phyloP scores from a whole-genome alignment of 2,888 invertebrate genomes.

The Cosmia pyralina region DNA sequence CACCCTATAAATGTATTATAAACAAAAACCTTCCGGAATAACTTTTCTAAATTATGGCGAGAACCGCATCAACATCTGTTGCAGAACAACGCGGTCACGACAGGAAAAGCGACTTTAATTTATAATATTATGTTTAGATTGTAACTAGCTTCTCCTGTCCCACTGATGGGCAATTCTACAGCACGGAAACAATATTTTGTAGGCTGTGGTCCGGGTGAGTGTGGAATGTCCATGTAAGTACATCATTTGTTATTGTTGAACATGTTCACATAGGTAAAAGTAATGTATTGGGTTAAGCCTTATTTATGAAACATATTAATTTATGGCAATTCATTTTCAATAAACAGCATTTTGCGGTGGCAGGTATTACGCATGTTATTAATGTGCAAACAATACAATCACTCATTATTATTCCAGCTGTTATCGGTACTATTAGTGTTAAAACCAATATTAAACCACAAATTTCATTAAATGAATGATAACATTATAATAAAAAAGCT shows the following conservation, averaged over 20 bases:
- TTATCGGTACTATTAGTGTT: conserved; percentile 3
- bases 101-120: not conserved
- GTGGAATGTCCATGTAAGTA: too few species aligned
- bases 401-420: not conserved
- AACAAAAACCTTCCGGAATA: not conserved
- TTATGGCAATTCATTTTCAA: conserved; percentile 20
- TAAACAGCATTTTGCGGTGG: conserved; percentile 18
- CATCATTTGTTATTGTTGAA: not conserved
- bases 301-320: conserved; percentile 27
- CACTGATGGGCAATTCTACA: not conserved
- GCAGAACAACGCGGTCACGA: too few species aligned
- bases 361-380: not conserved
- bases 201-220: too few species aligned
- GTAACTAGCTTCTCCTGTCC: not conserved
- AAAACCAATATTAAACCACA: not conserved
- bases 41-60: not conserved
- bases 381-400: conserved; percentile 1
- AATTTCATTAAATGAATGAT: not conserved
- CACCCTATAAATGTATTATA: not conserved
- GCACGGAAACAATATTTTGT: too few species aligned
- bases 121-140: not conserved
- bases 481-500: too few species aligned
- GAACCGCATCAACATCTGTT: not conserved
- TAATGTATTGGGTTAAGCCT: conserved; percentile 21
- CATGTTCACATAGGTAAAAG: not conserved